Evolutionary conservation across 1,140 invertebrate genomes (phyloP).

Genomic region (Triops cancriformis): DNA sequence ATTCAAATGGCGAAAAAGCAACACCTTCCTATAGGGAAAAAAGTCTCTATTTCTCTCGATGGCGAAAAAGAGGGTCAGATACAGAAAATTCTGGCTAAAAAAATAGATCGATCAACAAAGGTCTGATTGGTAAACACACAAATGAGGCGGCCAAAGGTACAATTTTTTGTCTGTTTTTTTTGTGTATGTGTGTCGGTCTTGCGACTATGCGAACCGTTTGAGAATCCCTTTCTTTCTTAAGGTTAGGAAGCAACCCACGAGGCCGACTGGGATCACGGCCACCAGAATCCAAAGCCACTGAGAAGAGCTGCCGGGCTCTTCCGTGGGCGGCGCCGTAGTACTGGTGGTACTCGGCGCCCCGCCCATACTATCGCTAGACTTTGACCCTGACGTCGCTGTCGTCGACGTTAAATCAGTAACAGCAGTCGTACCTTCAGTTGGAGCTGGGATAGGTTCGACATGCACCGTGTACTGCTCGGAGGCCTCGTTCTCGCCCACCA

Average conservation of each 20-base stretch:
- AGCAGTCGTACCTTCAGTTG: not conserved
- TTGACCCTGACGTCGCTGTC: not conserved
- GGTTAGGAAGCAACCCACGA: not conserved
- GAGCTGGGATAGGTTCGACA: not conserved
- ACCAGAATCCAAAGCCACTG: not conserved
- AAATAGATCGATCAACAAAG: no score
- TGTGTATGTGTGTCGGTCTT: no score
- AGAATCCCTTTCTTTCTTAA: not conserved
- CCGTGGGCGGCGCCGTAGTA: not conserved
- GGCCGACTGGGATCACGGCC: not conserved
- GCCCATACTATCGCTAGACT: not conserved
- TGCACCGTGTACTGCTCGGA: not conserved
- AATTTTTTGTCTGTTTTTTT: not conserved
- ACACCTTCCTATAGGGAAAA: no score
- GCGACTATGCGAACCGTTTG: not conserved
- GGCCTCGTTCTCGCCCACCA: not conserved
- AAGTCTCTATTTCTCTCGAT: no score
- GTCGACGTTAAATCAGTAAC: not conserved
- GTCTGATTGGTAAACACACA: not conserved
- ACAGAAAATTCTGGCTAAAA: no score
- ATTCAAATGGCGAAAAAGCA: no score
- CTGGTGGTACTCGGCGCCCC: not conserved
- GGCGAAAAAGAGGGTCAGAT: no score
- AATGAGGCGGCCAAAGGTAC: not conserved
- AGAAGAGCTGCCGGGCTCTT: not conserved